Evolutionary conservation across 2,113 vertebrate species (phyloP).

Genomic region (Microtus pennsylvanicus): DNA sequence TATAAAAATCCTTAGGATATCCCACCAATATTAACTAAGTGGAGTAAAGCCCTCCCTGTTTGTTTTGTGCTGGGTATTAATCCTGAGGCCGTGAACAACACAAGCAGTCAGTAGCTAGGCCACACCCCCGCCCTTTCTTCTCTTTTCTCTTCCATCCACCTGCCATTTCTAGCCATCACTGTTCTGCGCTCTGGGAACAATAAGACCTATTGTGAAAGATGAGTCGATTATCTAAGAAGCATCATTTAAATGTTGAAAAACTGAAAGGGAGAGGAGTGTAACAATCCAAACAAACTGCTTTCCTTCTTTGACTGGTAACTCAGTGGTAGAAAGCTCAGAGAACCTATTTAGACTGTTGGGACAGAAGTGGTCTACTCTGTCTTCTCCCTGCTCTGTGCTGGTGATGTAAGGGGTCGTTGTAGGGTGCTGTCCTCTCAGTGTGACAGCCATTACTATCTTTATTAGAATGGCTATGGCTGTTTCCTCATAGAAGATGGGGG

Average conservation of each 20-base stretch:
- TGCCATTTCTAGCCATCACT: neutral
- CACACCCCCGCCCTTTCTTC: neutral
- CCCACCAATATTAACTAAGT: conserved; percentile 5
- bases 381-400: neutral
- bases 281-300: neutral
- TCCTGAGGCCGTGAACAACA: neutral
- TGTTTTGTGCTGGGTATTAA: neutral
- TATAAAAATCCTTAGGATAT: neutral
- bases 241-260: conserved; percentile 33
- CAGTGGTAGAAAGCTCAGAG: neutral
- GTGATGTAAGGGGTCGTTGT: neutral
- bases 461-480: neutral
- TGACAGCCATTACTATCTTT: neutral
- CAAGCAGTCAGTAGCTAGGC: neutral
- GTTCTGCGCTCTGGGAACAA: neutral
- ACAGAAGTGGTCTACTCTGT: neutral
- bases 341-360: neutral
- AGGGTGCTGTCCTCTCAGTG: too few relatives aligned
- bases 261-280: neutral
- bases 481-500: neutral
- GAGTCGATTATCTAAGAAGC: neutral
- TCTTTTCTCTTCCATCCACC: neutral
- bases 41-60: neutral
- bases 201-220: neutral
- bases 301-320: neutral